phyloP scores from a whole-genome alignment of 2,113 vertebrate genomes.

The Mesembrinibis cayennensis region DNA sequence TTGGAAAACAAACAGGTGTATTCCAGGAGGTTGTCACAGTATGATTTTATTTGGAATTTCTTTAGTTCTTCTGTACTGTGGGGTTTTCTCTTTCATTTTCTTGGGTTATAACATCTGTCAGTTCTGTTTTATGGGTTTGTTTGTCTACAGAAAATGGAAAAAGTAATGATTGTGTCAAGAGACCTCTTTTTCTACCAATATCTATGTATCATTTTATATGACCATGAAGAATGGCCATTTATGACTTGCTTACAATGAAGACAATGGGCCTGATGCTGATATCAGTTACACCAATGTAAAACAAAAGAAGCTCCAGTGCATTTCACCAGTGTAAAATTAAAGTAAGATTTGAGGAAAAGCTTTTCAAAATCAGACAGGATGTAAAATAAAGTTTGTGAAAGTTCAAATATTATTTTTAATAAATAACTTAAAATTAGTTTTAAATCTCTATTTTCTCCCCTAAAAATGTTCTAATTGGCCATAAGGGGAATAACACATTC shows the following conservation, averaged over 20 bases:
- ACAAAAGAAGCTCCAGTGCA: neutral
- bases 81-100: conserved; percentile 52
- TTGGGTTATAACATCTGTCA: conserved; percentile 58
- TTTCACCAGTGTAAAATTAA: neutral
- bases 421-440: neutral
- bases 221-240: conserved; percentile 36
- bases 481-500: neutral
- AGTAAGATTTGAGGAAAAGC: neutral
- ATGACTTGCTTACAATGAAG: conserved; percentile 9
- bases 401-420: neutral
- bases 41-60: conserved; percentile 26
- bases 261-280: neutral
- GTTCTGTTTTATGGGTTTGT: conserved; percentile 60
- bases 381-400: neutral
- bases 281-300: neutral
- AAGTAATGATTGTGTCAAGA: conserved; percentile 52
- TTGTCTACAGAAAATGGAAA: conserved; percentile 69
- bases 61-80: neutral
- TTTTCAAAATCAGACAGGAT: neutral
- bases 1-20: neutral
- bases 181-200: conserved; percentile 27
- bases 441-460: neutral
- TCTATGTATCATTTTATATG: conserved; percentile 60
- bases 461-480: neutral
- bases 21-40: neutral